A percentile compares a stretch with the other conserved stretches of the same genome.
These are phyloP conservation scores for Phenganax subtilis DNA, from an alignment of 92 coral and sea anemone genomes.

Conservation along the genomic window DNA sequence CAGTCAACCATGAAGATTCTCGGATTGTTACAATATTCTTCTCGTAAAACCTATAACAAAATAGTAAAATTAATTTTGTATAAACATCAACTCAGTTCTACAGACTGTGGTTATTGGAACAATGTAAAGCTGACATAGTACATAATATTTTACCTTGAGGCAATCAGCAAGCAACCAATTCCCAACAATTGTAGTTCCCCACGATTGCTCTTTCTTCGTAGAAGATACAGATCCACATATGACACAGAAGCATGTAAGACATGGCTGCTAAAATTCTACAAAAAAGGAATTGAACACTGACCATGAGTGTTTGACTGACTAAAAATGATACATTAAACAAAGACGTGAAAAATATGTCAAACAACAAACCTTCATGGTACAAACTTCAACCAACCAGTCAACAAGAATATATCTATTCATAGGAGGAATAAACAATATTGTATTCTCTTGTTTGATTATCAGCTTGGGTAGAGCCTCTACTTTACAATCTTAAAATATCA, in stretches of 20 bases:
- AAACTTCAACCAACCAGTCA: constrained; percentile 98
- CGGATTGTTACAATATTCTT: constrained; percentile 91
- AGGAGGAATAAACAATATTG: not conserved
- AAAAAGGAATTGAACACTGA: not conserved
- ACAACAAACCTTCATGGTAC: constrained; percentile 81
- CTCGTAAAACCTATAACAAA: constrained; percentile 71
- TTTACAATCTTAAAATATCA: not conserved
- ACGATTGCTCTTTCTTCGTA: constrained; percentile 76
- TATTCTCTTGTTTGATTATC: not conserved
- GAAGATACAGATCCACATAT: constrained; percentile 81
- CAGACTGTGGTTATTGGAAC: too few species aligned
- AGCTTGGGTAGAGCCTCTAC: not conserved
- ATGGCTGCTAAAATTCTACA: constrained; percentile 84
- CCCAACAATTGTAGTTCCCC: constrained; percentile 87
- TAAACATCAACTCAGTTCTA: too few species aligned
- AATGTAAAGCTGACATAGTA: too few species aligned
- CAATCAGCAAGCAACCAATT: constrained; percentile 85
- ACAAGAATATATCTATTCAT: constrained; percentile 75
- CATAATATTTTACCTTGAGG: constrained; percentile 65
- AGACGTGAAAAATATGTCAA: not conserved
- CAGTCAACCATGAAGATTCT: constrained; percentile 98
- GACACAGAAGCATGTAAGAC: constrained; percentile 85
- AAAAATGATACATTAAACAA: not conserved
- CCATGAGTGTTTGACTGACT: too few species aligned
- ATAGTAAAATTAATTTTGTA: not conserved